Evolutionary conservation across 1,140 invertebrate genomes (phyloP).

Genomic region (Procambarus virginalis): DNA sequence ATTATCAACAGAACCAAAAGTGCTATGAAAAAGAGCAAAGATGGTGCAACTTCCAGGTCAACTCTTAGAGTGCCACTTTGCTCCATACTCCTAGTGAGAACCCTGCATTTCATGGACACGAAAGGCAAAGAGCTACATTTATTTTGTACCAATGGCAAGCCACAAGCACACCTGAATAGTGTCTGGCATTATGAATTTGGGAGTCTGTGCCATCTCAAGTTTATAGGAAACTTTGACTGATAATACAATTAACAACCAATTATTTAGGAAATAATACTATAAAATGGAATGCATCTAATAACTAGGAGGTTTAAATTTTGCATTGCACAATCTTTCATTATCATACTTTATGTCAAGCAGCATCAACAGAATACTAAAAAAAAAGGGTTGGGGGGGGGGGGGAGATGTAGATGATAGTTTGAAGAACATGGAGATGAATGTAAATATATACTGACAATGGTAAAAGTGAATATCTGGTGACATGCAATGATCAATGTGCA

Average conservation of each 20-base stretch:
- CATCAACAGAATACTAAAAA: background rate
- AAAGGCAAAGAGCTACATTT: background rate
- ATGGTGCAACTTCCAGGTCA: background rate
- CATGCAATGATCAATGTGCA: too few relatives aligned
- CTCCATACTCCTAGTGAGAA: background rate
- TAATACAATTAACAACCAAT: background rate
- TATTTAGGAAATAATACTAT: background rate
- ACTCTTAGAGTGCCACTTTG: background rate
- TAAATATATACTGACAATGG: too few relatives aligned
- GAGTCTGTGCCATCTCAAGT: background rate
- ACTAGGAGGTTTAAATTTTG: background rate
- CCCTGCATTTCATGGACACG: background rate
- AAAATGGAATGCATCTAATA: background rate
- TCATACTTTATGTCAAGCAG: background rate
- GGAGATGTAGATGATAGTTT: background rate
- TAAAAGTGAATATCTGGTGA: too few relatives aligned
- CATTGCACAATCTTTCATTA: background rate
- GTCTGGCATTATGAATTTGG: background rate
- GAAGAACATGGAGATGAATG: too few relatives aligned
- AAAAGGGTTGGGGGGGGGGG: background rate
- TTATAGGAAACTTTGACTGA: background rate
- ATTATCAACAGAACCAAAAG: background rate
- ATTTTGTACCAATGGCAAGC: background rate
- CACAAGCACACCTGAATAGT: constrained; percentile 4
- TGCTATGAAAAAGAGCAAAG: background rate